Evolutionary conservation across 2,888 invertebrate species (phyloP), one percentile per base, ranked within the genome.

Genomic region (Tetragonisca angustula): DNA sequence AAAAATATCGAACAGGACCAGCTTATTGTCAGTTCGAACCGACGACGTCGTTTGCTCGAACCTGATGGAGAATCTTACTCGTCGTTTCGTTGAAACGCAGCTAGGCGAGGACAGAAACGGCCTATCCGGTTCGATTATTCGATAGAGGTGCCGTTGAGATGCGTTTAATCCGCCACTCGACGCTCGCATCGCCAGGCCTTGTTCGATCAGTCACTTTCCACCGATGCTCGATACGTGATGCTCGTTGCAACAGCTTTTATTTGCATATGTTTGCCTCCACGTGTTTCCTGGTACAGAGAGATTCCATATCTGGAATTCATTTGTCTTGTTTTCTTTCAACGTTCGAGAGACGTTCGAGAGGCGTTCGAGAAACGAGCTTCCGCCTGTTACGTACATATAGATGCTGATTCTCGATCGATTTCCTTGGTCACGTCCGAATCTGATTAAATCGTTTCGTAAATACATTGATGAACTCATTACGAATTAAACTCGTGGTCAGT

Each of bases 101-200:
- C 67, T 32, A 52, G 59, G 64, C 19, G 61, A 21, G n/a, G n/a
- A 15, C 62, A 59, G 76, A 74, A 64, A 81, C 74, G 62, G 50
- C 17, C 72, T 79, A 81, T 87, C 75, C 79, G 81, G 79, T 54
- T 85, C 81, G 71, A 87, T 85, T 81, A 87, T 83, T 85, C 82
- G 84, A 81, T 69, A 59, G 62, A 62, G 68, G 52, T 56, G 43
- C 2, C 32, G 24, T 21, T 24, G n/a, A 52, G 54, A 27, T n/a
- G 61, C 56, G 80, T 61, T 81, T 78, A 61, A 68, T 71, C 65
- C 61, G 24, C 27, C 59, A 27, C 9, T 43, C 43, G 72, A 62
- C 27, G 67, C 13, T 19, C 27, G 27, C 52, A 64, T 50, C 24
- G 50, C 24, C 32, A 32, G 32, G 32, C 32, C 56, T 62, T 69